A percentile compares a stretch with the other conserved stretches of the same genome.
Conservation (phyloP, 1,140 invertebrate species). For the Drosophila paulistorum region DNA sequence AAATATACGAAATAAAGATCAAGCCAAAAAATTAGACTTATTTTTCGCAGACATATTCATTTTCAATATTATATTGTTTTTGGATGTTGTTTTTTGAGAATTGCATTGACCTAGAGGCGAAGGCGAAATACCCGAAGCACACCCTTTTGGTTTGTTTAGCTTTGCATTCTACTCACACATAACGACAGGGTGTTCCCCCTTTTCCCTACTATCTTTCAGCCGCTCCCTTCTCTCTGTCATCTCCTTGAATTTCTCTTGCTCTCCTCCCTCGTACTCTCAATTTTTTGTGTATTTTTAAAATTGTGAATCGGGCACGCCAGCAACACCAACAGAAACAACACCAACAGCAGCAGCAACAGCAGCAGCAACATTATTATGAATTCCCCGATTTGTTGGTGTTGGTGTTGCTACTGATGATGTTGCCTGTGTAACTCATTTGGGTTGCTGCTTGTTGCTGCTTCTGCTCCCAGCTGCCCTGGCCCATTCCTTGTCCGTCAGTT, state of each 20-base stretch:
- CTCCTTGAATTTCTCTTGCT: no score
- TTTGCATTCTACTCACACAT: conserved; percentile 35
- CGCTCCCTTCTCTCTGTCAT: conserved; percentile 14
- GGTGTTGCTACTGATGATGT: conserved; percentile 24
- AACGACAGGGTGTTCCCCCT: not conserved
- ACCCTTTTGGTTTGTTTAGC: conserved; percentile 50
- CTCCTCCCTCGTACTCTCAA: conserved; percentile 20
- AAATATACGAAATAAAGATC: conserved; percentile 18
- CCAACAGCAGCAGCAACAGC: conserved; percentile 16
- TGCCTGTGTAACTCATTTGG: conserved; percentile 53
- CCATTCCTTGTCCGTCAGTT: conserved; percentile 73
- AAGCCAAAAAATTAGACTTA: not conserved
- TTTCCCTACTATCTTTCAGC: conserved; percentile 11
- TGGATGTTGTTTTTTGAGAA: conserved; percentile 27
- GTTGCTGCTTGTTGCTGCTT: conserved; percentile 37
- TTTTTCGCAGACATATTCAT: conserved; percentile 1
- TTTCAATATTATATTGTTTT: conserved; percentile 17
- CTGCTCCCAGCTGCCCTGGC: conserved; percentile 64
- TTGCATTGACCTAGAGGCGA: conserved; percentile 58
- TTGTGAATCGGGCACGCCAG: conserved; percentile 49
- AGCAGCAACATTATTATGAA: conserved; percentile 54
- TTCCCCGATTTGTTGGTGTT: conserved; percentile 44
- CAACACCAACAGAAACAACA: conserved; percentile 4
- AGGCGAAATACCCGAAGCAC: conserved; percentile 42
- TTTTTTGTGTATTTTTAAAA: conserved; percentile 49